Conservation (phyloP, 2,113 vertebrate genomes). For the Oryzias curvinotus region DNA sequence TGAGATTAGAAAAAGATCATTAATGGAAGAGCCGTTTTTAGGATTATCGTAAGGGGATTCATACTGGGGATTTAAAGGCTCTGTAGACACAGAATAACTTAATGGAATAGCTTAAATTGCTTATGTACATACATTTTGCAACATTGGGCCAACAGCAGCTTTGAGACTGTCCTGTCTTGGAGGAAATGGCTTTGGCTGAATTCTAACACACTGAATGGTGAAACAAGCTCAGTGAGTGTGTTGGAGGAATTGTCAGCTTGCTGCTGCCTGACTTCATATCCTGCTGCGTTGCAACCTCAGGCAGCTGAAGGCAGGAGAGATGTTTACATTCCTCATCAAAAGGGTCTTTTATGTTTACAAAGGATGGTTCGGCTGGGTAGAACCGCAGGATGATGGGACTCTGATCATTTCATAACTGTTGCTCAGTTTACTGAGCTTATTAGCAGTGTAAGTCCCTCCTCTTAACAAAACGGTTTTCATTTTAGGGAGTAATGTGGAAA, state of each 20-base stretch:
- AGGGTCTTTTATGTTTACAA: constrained; percentile 18
- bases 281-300: constrained; percentile 12
- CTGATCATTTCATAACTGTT: constrained; percentile 1
- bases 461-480: background rate
- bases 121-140: background rate
- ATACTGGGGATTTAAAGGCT: too few relatives aligned
- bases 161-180: constrained; percentile 2
- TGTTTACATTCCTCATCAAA: constrained; percentile 11
- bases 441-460: background rate
- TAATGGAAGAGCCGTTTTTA: too few relatives aligned
- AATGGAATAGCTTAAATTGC: background rate
- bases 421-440: background rate
- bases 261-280: constrained; percentile 4
- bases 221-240: background rate
- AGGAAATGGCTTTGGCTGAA: constrained; percentile 9
- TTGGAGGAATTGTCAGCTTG: background rate
- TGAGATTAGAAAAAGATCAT: too few relatives aligned
- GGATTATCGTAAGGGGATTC: too few relatives aligned
- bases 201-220: background rate
- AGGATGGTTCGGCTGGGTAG: constrained; percentile 1
- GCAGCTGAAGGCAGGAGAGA: background rate
- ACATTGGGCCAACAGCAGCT: background rate
- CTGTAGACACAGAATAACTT: background rate
- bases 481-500: background rate
- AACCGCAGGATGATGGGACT: constrained; percentile 4